Evolutionary conservation across 2,113 vertebrate genomes (phyloP).

Genomic region (Pyxicephalus adspersus): DNA sequence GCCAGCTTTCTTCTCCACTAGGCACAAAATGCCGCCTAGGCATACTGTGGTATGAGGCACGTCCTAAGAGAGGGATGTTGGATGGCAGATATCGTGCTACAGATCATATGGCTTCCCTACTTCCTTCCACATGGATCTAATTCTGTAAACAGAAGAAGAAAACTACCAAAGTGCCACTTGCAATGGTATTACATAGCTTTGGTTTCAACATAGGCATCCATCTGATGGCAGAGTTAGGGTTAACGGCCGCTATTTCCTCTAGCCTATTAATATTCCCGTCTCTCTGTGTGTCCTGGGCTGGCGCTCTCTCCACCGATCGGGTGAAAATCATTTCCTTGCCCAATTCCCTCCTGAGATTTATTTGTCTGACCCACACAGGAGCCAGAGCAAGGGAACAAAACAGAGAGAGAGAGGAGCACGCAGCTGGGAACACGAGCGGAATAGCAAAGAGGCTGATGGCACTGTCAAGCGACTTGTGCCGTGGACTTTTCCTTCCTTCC

Average conservation of each 20-base stretch:
- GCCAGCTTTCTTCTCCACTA: not conserved
- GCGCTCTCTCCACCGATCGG: not conserved
- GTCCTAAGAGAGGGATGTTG: not conserved
- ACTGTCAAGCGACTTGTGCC: conserved; percentile 32
- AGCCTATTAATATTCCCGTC: conserved; percentile 49
- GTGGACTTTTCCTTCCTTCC: conserved; percentile 51
- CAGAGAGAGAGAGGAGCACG: conserved; percentile 47
- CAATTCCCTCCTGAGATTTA: conserved; percentile 56
- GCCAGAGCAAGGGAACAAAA: conserved; percentile 55
- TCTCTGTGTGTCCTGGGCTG: conserved; percentile 28
- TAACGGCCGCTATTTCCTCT: conserved; percentile 21
- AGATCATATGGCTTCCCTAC: not conserved
- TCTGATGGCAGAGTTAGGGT: not conserved
- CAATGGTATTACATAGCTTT: not conserved
- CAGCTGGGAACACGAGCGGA: conserved; percentile 33
- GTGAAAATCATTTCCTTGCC: conserved; percentile 52
- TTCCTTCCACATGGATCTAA: not conserved
- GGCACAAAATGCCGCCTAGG: not conserved
- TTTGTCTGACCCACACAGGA: conserved; percentile 56
- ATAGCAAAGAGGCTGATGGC: conserved; percentile 54
- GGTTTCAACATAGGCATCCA: not conserved
- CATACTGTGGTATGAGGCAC: not conserved
- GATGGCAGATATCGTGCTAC: not conserved
- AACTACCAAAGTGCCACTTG: not conserved
- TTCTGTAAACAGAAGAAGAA: not conserved